A percentile compares a stretch with the other conserved stretches of the same genome.
Conservation (phyloP, 37 sponge, comb jelly and placozoan species). For the Chondrilla cf. caribensis region DNA sequence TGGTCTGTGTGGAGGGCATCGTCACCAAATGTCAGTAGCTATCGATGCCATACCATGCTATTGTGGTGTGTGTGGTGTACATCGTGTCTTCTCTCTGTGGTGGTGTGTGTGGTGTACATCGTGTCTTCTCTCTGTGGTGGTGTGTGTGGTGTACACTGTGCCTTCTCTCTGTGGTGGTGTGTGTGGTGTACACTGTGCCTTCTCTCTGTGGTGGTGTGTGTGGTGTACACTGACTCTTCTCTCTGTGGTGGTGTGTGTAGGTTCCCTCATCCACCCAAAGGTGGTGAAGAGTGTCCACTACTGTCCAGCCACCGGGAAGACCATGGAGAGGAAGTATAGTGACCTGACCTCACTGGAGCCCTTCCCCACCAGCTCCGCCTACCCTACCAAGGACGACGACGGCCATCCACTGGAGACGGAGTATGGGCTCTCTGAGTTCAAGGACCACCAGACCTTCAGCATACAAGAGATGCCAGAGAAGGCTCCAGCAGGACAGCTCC, state of each 20-base stretch:
- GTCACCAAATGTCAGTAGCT: constrained; percentile 93
- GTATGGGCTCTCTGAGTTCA: constrained; percentile 88
- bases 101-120: too few relatives aligned
- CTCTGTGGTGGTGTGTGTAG: constrained; percentile 13
- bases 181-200: too few relatives aligned
- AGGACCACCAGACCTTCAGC: constrained; percentile 92
- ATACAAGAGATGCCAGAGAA: constrained; percentile 99
- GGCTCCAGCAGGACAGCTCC: constrained; percentile 97
- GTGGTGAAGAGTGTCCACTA: constrained; percentile 99
- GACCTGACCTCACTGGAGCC: constrained; percentile 96
- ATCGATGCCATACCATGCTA: too few relatives aligned
- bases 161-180: not conserved
- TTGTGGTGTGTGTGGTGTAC: too few relatives aligned
- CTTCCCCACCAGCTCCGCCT: constrained; percentile 72
- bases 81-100: too few relatives aligned
- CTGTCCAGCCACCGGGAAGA: constrained; percentile 96
- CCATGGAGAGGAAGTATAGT: constrained; percentile 86
- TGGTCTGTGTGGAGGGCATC: constrained; percentile 97
- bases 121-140: too few relatives aligned
- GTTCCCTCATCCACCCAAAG: constrained; percentile 84
- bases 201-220: not conserved
- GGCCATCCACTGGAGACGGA: constrained; percentile 97
- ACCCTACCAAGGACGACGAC: constrained; percentile 99
- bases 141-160: not conserved
- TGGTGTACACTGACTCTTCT: not conserved